These are phyloP conservation scores for Oligia latruncula DNA, from an alignment of 2,888 invertebrate genomes.

Conservation along the genomic window DNA sequence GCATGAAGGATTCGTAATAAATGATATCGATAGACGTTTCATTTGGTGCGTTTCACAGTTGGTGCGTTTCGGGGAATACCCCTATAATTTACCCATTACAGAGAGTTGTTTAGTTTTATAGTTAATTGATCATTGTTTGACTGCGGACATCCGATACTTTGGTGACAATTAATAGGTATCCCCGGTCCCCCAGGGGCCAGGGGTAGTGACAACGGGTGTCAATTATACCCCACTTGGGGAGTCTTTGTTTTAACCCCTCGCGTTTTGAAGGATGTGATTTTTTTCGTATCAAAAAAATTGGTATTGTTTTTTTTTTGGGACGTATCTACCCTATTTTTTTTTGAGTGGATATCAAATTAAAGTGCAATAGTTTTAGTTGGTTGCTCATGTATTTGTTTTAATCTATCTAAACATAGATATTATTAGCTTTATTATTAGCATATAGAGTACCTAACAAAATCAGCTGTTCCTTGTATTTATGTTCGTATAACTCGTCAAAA, in stretches of 20 bases:
- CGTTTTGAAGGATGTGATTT: constrained; percentile 19
- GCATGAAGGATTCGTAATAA: no score
- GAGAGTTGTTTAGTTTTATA: constrained; percentile 11
- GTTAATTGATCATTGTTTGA: constrained; percentile 47
- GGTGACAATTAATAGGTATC: constrained; percentile 43
- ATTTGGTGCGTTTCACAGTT: no score
- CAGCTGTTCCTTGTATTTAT: no score
- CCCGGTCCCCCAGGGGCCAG: not conserved
- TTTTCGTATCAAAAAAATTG: constrained; percentile 27
- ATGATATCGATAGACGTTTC: no score
- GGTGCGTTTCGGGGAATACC: no score
- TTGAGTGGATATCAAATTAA: constrained; percentile 18
- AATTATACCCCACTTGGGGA: constrained; percentile 39
- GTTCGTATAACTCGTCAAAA: no score
- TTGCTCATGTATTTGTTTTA: not conserved
- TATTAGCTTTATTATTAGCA: no score
- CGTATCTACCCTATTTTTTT: not conserved
- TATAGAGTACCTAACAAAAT: no score
- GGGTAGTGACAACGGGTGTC: constrained; percentile 33
- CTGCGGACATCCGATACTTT: constrained; percentile 56
- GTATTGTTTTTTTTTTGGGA: constrained; percentile 8
- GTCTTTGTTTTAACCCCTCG: constrained; percentile 56
- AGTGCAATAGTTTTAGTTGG: not conserved
- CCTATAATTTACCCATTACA: not conserved
- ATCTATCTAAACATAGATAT: no score